Evolutionary conservation across 2,113 vertebrate genomes (phyloP), one percentile per base, ranked within the genome.

Genomic region (Forbesichthys agassizii): DNA sequence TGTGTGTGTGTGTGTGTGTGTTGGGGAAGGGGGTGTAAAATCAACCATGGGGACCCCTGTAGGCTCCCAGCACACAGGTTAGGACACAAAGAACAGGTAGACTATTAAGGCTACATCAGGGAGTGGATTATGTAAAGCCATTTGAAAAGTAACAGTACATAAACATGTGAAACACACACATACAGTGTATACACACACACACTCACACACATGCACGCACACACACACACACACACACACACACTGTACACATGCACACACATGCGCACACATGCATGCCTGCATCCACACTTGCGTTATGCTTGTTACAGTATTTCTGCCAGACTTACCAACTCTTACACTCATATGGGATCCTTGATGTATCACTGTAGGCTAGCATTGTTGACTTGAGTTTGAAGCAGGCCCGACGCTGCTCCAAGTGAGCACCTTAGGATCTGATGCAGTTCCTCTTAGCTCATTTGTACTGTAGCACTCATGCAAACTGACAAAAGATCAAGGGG

Each of bases 51-150:
- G 64, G 12, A 5, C 84, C 74, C 74, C 82, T 71, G 76, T 84
- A 84, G 73, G 88, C 87, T 84, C 83, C 84, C 78, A 89, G 85
- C 84, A 94, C 87, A 89, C 90, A 91, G 36, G 42, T 36, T 11
- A 4, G 11, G 59, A 13, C 11, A 27, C 16, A 12, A 58, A 68
- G 67, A 74, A 82, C 48, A 58, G 69, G 67, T 64, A 65, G 76
- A 74, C 64, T 60, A 69, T 46, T 20, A 58, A 46, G 33, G 0
- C 5, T 69, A 79, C 68, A 79, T 66, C 68, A 75, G 66, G 57
- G 61, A 9, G n/a, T 68, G 66, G 48, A 47, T 6, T 46, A 71
- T 65, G 64, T 61, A 77, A 64, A 78, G 67, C 11, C 16, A 13
- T 10, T 33, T 8, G 33, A 9, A 11, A 14, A 55, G 53, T 7